Evolutionary conservation across 2,113 vertebrate genomes (phyloP), one percentile per base, ranked within the genome.

Genomic region (Grammomys dolichurus): DNA sequence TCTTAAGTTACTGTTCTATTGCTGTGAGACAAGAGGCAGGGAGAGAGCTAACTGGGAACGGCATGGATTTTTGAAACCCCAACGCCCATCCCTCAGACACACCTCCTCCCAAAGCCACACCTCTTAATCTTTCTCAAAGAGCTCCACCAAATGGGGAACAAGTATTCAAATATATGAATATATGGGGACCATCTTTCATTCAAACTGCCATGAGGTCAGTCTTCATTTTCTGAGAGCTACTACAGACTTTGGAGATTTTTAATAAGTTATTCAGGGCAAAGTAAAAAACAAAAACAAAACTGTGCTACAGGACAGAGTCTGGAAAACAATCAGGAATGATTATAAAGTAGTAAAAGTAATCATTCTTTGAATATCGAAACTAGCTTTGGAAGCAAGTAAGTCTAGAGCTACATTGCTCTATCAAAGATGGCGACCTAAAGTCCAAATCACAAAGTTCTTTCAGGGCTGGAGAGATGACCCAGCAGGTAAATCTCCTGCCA

Each of bases 261-360:
- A 63, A 13, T 60, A 84, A 78, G 63, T 33, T 82, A 84, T 26
- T 87, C 24, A 87, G 75, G 93, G 65, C 72, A 90, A 89, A 92
- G 31, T 65, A 89, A 95, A 48, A 48, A 48, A 48, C 4, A 48
- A 48, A 48, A 48, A 48, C 46, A 48, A 48, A 69, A 63, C 22
- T n/a, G 46, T 58, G 33, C 20, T 77, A 26, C 3, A 63, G 51
- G 48, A 54, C 22, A 78, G 26, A 87, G 28, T 82, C 54, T 92
- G 40, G 33, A 58, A 81, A 93, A 95, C 43, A 58, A 91, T 77
- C 16, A 69, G 58, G 12, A n/a, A 82, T 26, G n/a, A 65, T 48
- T 65, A 69, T 63, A 60, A 43, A 90, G 40, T 36, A 20, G 2
- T 75, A 56, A 90, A 82, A 78, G 0, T 9, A 22, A n/a, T 67